Base-by-base conservation (phyloP, 2,113 vertebrate species). In the Lampris megalopsis region DNA sequence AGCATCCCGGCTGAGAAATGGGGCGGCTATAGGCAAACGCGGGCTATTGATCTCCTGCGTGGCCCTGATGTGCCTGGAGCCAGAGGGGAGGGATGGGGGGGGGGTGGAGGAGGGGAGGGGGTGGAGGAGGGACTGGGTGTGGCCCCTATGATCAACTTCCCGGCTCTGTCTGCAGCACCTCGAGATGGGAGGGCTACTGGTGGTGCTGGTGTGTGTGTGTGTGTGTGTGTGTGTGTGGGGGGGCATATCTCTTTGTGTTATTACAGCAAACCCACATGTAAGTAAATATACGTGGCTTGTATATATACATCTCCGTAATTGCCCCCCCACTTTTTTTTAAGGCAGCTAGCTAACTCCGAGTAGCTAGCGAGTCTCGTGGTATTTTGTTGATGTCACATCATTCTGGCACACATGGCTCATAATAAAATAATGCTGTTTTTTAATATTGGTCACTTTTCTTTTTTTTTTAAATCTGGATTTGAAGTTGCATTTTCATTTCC, bases 1-100 rank as follows among this genome's bases (percentile, higher is more conserved):
- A 89, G 90, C 90, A 94, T 94, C 94, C 90, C 71, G 89, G 85
- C 93, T 95, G 95, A 97, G 94, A 94, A 94, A 96, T 95, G 93
- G 94, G 91, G 86, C 38, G 68, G 93, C 95, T 93, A 81, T 88
- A 87, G 94, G 93, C 93, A 92, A 92, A 88, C 85, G 86, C 84
- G 72, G 90, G 91, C 90, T 95, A 95, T 95, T 93, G 95, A 96
- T 96, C 92, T 92, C 86, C 90, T 79, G 89, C 84, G 85, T 92
- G 89, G 92, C 81, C 81, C 90, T 71, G 82, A 42, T 35, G 90
- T 80, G 90, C 91, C 61, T 71, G 77, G 80, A 94, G 92, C 84
- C 77, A 92, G 62, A 84, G 77, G 80, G 81, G 82, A 90, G 89
- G 88, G 90, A 87, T 81, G 79, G 83, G 80, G 89, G 80, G 53